phyloP scores from a whole-genome alignment of 2,888 invertebrate genomes.

The Chaetogeoica ovagalla region DNA sequence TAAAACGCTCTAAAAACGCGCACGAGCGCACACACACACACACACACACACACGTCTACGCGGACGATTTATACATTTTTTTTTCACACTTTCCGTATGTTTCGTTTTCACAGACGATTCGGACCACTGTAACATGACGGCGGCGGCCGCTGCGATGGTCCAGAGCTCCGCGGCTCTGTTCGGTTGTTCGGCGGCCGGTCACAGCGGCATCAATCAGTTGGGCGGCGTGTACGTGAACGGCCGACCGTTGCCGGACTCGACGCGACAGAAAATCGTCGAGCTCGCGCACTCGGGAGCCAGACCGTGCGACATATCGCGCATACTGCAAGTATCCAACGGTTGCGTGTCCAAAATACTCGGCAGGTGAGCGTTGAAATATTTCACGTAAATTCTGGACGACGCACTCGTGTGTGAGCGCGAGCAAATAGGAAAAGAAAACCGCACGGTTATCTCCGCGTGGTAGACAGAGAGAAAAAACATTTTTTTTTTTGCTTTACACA shows the following conservation, averaged over 20 bases:
- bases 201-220: constrained; percentile 99
- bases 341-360: constrained; percentile 99
- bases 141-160: constrained; percentile 65
- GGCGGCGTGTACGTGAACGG: constrained; percentile 99
- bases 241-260: constrained; percentile 94
- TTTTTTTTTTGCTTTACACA: too few relatives aligned
- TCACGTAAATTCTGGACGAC: too few relatives aligned
- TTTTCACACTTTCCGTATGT: too few relatives aligned
- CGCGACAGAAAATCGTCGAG: constrained; percentile 98
- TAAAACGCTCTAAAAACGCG: too few relatives aligned
- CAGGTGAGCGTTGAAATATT: constrained; percentile 67
- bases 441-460: neutral
- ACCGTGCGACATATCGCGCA: constrained; percentile 98
- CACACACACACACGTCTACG: too few relatives aligned
- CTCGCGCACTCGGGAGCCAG: constrained; percentile 95
- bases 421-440: too few relatives aligned
- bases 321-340: constrained; percentile 98
- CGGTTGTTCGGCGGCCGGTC: constrained; percentile 86
- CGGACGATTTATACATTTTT: too few relatives aligned
- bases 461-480: too few relatives aligned
- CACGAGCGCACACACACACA: too few relatives aligned
- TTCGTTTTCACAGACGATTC: constrained; percentile 53
- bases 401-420: too few relatives aligned
- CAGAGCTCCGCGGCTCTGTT: constrained; percentile 70
- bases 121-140: constrained; percentile 60